Percentiles rank a stretch among this genome's conserved stretches.
These are phyloP conservation scores for Rhadinocentrus ornatus DNA, from an alignment of 2,797 vertebrate species.

Conservation along the genomic window DNA sequence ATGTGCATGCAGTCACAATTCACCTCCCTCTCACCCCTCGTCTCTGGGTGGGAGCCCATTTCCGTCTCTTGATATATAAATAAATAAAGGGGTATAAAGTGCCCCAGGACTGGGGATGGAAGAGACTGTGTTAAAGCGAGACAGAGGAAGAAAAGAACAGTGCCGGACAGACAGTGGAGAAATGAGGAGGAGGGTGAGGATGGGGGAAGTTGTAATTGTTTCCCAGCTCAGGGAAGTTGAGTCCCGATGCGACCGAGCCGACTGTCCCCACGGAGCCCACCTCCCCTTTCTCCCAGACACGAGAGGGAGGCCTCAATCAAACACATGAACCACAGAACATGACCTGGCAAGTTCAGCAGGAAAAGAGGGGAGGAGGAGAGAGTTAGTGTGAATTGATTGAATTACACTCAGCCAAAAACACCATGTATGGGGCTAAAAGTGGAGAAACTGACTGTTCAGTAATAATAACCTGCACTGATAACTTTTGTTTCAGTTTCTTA, in stretches of 20 bases:
- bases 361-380: slow-evolving; percentile 65
- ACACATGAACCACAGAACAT: slow-evolving; percentile 69
- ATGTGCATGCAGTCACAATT: slow-evolving; percentile 55
- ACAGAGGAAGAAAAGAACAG: slow-evolving; percentile 57
- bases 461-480: slow-evolving; percentile 27
- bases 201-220: slow-evolving; percentile 70
- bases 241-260: slow-evolving; percentile 53
- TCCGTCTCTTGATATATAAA: slow-evolving; percentile 82
- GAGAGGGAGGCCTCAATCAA: slow-evolving; percentile 74
- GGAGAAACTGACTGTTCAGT: slow-evolving; percentile 51
- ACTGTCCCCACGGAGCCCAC: slow-evolving; percentile 58
- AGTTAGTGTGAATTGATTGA: slow-evolving; percentile 78
- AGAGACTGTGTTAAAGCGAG: slow-evolving; percentile 58
- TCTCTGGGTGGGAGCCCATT: slow-evolving; percentile 78
- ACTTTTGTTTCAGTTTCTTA: slow-evolving; percentile 6
- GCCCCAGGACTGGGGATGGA: slow-evolving; percentile 73
- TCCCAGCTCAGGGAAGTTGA: slow-evolving; percentile 70
- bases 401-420: slow-evolving; percentile 67
- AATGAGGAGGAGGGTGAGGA: slow-evolving; percentile 25
- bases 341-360: slow-evolving; percentile 75
- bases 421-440: slow-evolving; percentile 61
- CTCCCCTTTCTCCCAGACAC: slow-evolving; percentile 63
- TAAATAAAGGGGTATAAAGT: slow-evolving; percentile 77
- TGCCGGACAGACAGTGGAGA: slow-evolving; percentile 45
- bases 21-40: slow-evolving; percentile 76